A percentile compares a stretch with the other conserved stretches of the same genome.
Evolutionary conservation across 2,113 vertebrate genomes (phyloP).

Genomic region (Plectropomus leopardus): DNA sequence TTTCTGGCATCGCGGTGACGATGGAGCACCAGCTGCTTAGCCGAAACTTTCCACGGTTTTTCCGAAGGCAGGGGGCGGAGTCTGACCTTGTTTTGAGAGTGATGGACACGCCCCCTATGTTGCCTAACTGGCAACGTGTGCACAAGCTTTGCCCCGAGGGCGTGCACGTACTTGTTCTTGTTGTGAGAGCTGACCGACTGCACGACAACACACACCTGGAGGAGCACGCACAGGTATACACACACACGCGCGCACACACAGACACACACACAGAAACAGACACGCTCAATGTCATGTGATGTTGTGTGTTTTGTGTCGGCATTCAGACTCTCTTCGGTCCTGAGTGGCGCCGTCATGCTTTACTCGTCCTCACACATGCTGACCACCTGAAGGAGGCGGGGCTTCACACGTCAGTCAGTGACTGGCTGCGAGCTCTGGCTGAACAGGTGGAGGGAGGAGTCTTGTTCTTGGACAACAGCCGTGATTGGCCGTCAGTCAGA

Average conservation of each 20-base stretch:
- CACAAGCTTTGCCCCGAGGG: constrained; percentile 84
- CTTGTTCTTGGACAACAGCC: constrained; percentile 84
- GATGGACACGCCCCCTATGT: constrained; percentile 85
- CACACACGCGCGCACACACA: background rate
- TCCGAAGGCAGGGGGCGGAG: constrained; percentile 79
- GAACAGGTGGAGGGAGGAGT: constrained; percentile 77
- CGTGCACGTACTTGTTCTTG: constrained; percentile 85
- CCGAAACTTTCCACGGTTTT: constrained; percentile 70
- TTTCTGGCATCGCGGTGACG: constrained; percentile 79
- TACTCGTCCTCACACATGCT: constrained; percentile 87
- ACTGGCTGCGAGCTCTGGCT: constrained; percentile 78
- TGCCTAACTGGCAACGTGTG: constrained; percentile 75
- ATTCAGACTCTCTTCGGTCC: constrained; percentile 87
- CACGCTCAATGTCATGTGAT: no score
- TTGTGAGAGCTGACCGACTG: constrained; percentile 85
- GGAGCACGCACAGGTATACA: constrained; percentile 74
- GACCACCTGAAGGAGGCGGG: constrained; percentile 84
- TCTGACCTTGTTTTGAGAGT: constrained; percentile 79
- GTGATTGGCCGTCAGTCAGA: constrained; percentile 70
- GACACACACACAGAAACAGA: constrained; percentile 3
- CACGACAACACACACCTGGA: constrained; percentile 51
- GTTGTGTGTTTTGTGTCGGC: background rate
- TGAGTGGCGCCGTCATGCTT: constrained; percentile 85
- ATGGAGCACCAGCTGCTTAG: constrained; percentile 62
- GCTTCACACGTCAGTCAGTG: constrained; percentile 72